Percentiles rank a stretch among this genome's conserved stretches.
These are phyloP conservation scores for Eristalis tenax DNA, from an alignment of 2,888 invertebrate genomes.

Conservation along the genomic window DNA sequence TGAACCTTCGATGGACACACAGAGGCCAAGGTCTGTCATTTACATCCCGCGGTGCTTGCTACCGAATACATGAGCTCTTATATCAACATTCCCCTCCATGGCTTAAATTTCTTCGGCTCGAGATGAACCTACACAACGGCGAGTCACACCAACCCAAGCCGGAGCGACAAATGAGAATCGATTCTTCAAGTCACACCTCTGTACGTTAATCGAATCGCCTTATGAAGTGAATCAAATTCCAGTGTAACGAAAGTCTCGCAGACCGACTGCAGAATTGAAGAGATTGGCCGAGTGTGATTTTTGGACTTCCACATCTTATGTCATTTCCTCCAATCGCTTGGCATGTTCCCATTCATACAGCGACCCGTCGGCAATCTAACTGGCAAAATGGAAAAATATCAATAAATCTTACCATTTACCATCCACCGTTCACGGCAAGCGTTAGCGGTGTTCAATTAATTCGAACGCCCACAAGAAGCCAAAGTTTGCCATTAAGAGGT, in stretches of 20 bases:
- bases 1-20: too few species aligned
- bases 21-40: too few species aligned
- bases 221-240: neutral
- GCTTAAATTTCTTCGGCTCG: neutral
- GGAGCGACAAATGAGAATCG: neutral
- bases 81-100: neutral
- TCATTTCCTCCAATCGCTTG: neutral
- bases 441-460: conserved; percentile 47
- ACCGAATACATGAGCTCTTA: too few species aligned
- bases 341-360: neutral
- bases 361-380: neutral
- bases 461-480: conserved; percentile 52
- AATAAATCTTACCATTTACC: conserved; percentile 4
- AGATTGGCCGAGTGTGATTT: neutral
- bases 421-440: neutral
- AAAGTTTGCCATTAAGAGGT: conserved; percentile 7
- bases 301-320: neutral
- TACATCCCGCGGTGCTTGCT: too few species aligned
- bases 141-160: neutral
- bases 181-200: neutral
- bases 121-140: neutral
- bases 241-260: neutral
- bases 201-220: neutral
- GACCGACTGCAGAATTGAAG: neutral
- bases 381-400: neutral